Conservation (phyloP, 2,797 vertebrate species). For the Sebastes flavidus region DNA sequence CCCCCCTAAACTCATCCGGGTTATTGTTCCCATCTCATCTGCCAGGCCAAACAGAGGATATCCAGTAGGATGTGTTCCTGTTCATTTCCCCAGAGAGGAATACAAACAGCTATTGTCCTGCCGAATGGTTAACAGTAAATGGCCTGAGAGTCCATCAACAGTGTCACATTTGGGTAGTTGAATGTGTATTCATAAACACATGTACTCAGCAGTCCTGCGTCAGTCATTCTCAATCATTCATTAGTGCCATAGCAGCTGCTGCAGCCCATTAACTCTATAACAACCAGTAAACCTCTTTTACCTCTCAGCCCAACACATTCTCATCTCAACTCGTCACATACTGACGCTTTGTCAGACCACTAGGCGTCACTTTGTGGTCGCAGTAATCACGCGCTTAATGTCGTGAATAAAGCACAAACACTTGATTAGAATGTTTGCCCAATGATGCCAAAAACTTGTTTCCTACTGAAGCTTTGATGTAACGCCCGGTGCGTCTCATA, state of each 20-base stretch:
- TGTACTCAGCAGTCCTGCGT: slow-evolving; percentile 1
- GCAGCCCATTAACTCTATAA: slow-evolving; percentile 15
- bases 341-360: no score
- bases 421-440: no score
- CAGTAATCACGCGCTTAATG: no score
- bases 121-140: slow-evolving; percentile 53
- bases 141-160: slow-evolving; percentile 53
- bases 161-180: slow-evolving; percentile 39
- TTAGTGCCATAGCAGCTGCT: slow-evolving; percentile 15
- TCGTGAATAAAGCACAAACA: no score
- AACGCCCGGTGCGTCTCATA: no score
- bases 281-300: neutral
- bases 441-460: no score
- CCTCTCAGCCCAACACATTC: neutral
- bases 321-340: no score
- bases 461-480: no score
- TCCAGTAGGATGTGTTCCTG: slow-evolving; percentile 75
- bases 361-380: no score
- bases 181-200: slow-evolving; percentile 27
- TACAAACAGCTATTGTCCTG: slow-evolving; percentile 70
- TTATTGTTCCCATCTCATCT: slow-evolving; percentile 61
- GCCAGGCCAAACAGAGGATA: slow-evolving; percentile 73
- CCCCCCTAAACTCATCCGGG: slow-evolving; percentile 10
- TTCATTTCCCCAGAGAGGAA: slow-evolving; percentile 57
- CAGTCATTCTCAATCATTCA: slow-evolving; percentile 29